These are phyloP conservation scores for Melanargia galathea DNA, from an alignment of 2,888 invertebrate genomes.

Conservation along the genomic window DNA sequence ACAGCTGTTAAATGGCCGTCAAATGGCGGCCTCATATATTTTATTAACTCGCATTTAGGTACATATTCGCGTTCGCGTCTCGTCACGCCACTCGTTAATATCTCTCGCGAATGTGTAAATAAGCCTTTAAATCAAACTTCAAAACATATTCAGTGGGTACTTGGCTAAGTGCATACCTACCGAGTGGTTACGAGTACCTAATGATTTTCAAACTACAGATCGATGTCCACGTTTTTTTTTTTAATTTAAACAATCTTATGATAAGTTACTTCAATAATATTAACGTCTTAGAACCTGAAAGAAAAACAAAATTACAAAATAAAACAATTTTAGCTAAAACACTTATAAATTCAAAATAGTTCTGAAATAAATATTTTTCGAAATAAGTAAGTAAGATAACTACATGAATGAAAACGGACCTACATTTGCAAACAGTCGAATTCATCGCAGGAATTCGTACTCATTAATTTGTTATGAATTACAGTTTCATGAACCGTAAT, in stretches of 20 bases:
- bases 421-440: background rate
- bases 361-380: conserved; percentile 1
- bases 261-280: background rate
- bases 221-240: background rate
- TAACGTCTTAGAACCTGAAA: background rate
- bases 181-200: too few relatives aligned
- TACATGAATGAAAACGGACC: too few relatives aligned
- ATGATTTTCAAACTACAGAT: conserved; percentile 1
- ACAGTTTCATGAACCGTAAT: too few relatives aligned
- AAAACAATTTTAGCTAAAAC: background rate
- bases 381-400: too few relatives aligned
- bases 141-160: background rate
- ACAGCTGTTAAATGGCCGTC: too few relatives aligned
- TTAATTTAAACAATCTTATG: background rate
- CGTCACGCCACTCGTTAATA: too few relatives aligned
- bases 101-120: too few relatives aligned
- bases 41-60: too few relatives aligned
- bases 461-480: too few relatives aligned
- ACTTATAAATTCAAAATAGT: background rate
- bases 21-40: too few relatives aligned
- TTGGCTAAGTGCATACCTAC: background rate
- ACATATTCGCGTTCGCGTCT: too few relatives aligned
- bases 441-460: background rate
- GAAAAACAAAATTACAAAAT: background rate
- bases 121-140: background rate